Base-by-base conservation (phyloP, 92 coral and sea anemone species). In the Parazoanthus atlanticus region DNA sequence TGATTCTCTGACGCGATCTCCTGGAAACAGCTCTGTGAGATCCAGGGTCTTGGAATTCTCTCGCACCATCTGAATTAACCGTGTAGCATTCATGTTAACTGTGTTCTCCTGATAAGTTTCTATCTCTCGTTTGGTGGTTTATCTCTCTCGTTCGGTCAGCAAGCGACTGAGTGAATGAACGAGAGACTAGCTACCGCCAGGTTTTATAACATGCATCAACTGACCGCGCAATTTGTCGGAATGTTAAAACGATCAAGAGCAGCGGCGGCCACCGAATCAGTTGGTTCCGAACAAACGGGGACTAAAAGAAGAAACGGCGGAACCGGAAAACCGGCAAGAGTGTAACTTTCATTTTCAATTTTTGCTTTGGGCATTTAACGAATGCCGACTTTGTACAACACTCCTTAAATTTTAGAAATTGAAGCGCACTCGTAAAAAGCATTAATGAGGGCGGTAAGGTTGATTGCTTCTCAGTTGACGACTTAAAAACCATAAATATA, bases 11-110 rank as follows among this genome's bases (percentile, higher is more conserved):
- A 65, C 74, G 0, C 23, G 74, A n/a, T 36, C 86, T 15, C 13
- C 58, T 4, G 76, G 34, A 82, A 82, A 82, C 86, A 82, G 34
- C 72, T 65, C 74, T n/a, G 86, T 38, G 65, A 82, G 86, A 66
- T 82, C 86, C 33, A 17, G 3, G 47, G 56, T 41, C 65, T n/a
- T 75, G 11, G 76, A 34, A 26, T 65, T 82, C 58, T 64, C 58
- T 23, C 25, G 73, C 54, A 65, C 58, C 23, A 64, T 65, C 75
- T 82, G 75, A 38, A 64, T 40, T 41, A 82, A 29, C 25, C 86
- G 76, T 82, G 86, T 41, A 66, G 76, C 86, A 34, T 82, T 61
- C 86, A 82, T 82, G 86, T 36, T 25, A 25, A 0, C 12, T 61
- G 69, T 61, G 26, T 23, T 61, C 69, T 61, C 1, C 0, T 19